Percentiles rank a stretch among this genome's conserved stretches.
phyloP scores from a whole-genome alignment of 2,797 vertebrate genomes.

The Crax fasciolata region DNA sequence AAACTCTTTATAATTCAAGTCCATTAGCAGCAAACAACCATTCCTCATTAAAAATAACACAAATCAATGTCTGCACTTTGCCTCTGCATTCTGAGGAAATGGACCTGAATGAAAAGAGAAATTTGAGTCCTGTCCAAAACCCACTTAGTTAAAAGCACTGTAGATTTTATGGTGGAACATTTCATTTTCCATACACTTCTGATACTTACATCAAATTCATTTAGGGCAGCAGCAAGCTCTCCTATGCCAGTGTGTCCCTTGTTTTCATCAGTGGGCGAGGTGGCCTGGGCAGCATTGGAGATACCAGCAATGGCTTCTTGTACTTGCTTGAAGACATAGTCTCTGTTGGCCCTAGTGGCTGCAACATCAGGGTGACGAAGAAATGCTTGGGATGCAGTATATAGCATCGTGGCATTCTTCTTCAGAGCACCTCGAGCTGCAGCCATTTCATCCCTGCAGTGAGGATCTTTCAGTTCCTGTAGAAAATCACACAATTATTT shows the following conservation, averaged over 20 bases:
- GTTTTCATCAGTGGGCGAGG: slow-evolving; percentile 94
- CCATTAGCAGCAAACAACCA: background rate
- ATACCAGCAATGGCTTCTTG: slow-evolving; percentile 98
- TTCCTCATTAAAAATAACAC: background rate
- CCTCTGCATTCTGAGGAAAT: background rate
- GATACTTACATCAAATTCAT: slow-evolving; percentile 97
- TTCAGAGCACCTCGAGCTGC: slow-evolving; percentile 96
- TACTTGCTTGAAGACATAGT: slow-evolving; percentile 99
- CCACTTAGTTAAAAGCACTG: background rate
- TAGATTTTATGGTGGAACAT: background rate
- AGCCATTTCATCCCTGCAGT: slow-evolving; percentile 98
- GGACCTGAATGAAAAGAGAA: background rate
- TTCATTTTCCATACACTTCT: rapidly evolving
- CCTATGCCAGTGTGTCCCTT: slow-evolving; percentile 97
- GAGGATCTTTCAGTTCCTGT: slow-evolving; percentile 97
- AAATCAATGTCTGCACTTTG: background rate
- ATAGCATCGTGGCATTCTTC: slow-evolving; percentile 99
- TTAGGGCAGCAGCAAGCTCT: slow-evolving; percentile 95
- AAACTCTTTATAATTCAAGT: background rate
- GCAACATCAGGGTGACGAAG: slow-evolving; percentile 97
- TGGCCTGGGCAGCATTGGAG: slow-evolving; percentile 96
- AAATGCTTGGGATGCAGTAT: slow-evolving; percentile 97
- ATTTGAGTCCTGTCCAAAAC: background rate
- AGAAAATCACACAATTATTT: rapidly evolving
- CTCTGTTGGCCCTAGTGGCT: slow-evolving; percentile 95